Base-by-base conservation (phyloP, 2,888 invertebrate genomes). In the Tetanocera ferruginea region DNA sequence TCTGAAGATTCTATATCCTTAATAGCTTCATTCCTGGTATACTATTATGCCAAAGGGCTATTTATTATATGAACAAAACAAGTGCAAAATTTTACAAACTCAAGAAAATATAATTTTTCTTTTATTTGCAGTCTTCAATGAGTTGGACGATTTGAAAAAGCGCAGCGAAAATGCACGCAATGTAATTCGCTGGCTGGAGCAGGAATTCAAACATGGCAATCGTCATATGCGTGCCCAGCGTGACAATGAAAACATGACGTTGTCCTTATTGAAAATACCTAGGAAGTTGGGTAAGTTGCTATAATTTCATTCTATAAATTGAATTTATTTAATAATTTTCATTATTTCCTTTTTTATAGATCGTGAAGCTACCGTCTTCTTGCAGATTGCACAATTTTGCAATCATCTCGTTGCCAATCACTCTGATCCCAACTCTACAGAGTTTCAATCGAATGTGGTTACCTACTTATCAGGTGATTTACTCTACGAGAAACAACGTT, bases 101-200 rank as follows among this genome's bases (percentile, higher is more conserved):
- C n/a, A n/a, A n/a, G n/a, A n/a, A n/a, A n/a, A n/a, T n/a, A n/a
- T n/a, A n/a, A n/a, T 66, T n/a, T 34, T 55, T 31, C 8, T 14
- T n/a, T 28, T 62, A 14, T 81, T 80, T 91, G 14, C 90, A 97
- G 97, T 97, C 81, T 93, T 98, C 77, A 96, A 95, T 84, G 95
- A 95, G 81, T 90, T 98, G 87, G 98, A 98, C 88, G 94, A 96
- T 84, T 90, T 97, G 84, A 98, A 98, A 91, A 94, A 95, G 79
- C 94, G 94, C 82, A 94, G 95, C 85, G 93, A 94, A 81, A 93
- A 94, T 81, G 97, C 97, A 0, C 93, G 98, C 73, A 97, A 97
- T 87, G 97, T 96, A 4, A 98, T 97, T 79, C 95, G 98, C 82
- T 98, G 97, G 97, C 91, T 98, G 81, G 98, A 98, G 90, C 91